phyloP scores from a whole-genome alignment of 2,797 vertebrate species.

The Sardinella longiceps region DNA sequence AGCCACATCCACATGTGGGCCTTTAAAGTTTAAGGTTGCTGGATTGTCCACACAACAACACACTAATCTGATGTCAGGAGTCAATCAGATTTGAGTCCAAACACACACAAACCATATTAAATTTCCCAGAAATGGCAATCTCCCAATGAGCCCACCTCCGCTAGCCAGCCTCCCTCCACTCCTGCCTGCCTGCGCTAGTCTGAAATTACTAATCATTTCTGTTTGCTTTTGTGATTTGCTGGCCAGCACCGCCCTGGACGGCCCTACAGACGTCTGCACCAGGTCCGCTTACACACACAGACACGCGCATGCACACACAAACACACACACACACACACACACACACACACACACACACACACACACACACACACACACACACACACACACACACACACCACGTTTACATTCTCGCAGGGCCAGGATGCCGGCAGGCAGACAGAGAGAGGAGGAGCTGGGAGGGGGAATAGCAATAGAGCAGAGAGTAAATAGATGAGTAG shows the following conservation, averaged over 20 bases:
- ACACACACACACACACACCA: too few species aligned
- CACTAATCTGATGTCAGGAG: slow-evolving; percentile 34
- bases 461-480: background rate
- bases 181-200: too few species aligned
- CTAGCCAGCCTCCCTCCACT: too few species aligned
- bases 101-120: slow-evolving; percentile 32
- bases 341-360: too few species aligned
- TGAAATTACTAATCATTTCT: slow-evolving; percentile 14
- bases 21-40: background rate
- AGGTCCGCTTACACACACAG: background rate
- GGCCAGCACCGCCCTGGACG: background rate
- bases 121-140: slow-evolving; percentile 20
- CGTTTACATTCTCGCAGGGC: background rate
- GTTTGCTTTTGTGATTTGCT: background rate
- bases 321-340: too few species aligned
- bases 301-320: too few species aligned
- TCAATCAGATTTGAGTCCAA: slow-evolving; percentile 29
- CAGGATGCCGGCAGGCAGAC: background rate
- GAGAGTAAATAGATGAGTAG: background rate
- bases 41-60: slow-evolving; percentile 29
- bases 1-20: background rate
- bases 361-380: too few species aligned
- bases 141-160: background rate
- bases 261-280: background rate
- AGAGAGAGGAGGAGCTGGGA: background rate